These are phyloP conservation scores for Patella vulgata DNA, from an alignment of 1,140 invertebrate species.

Conservation along the genomic window DNA sequence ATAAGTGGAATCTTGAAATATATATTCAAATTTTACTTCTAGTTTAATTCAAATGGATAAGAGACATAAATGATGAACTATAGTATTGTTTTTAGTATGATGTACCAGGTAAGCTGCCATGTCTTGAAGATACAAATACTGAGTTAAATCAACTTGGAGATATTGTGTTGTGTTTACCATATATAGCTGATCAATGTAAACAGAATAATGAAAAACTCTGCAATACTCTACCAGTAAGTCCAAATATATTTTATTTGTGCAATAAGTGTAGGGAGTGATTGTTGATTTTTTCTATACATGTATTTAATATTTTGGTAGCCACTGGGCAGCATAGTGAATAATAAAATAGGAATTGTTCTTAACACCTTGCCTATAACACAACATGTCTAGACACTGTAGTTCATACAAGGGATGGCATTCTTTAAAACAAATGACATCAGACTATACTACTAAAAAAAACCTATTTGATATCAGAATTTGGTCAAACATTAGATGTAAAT, in stretches of 20 bases:
- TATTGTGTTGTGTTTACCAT: constrained; percentile 35
- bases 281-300: neutral
- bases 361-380: neutral
- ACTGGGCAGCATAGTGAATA: neutral
- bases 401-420: neutral
- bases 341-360: neutral
- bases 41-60: too few relatives aligned
- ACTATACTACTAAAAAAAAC: too few relatives aligned
- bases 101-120: too few relatives aligned
- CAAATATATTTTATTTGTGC: neutral
- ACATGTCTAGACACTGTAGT: neutral
- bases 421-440: too few relatives aligned
- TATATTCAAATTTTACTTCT: too few relatives aligned
- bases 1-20: too few relatives aligned
- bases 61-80: too few relatives aligned
- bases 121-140: too few relatives aligned
- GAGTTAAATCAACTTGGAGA: too few relatives aligned
- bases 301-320: neutral
- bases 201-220: constrained; percentile 27
- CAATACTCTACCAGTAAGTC: constrained; percentile 32
- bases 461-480: too few relatives aligned
- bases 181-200: constrained; percentile 29
- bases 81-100: too few relatives aligned
- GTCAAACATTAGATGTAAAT: too few relatives aligned
- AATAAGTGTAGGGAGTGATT: neutral